Evolutionary conservation across 53 echinoderm and acorn worm genomes (phyloP).

Genomic region (Temnopleurus reevesii): DNA sequence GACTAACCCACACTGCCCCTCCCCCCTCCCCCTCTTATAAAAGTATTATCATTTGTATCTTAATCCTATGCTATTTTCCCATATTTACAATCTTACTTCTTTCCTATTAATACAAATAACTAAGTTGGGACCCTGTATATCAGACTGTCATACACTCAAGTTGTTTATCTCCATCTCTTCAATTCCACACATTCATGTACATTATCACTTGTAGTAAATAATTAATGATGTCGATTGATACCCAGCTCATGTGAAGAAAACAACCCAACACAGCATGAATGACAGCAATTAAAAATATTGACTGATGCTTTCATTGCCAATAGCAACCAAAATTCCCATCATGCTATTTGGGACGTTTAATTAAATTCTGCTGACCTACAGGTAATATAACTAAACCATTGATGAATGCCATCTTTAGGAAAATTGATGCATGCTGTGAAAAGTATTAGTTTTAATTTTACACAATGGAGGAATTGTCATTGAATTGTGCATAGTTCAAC

Average conservation of each 20-base stretch:
- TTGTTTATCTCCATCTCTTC: not conserved
- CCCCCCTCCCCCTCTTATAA: no score
- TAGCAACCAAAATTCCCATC: slow-evolving; percentile 6
- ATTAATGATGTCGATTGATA: not conserved
- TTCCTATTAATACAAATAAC: no score
- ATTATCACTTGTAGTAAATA: slow-evolving; percentile 11
- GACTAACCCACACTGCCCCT: no score
- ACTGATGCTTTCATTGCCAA: not conserved
- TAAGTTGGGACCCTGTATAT: no score
- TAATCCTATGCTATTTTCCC: no score
- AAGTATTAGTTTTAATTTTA: no score
- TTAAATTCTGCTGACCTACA: not conserved
- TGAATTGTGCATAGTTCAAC: no score
- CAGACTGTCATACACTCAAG: not conserved
- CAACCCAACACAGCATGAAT: not conserved
- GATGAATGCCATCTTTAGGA: not conserved
- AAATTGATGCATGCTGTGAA: no score
- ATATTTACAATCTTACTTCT: no score
- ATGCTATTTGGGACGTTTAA: not conserved
- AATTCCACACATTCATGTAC: not conserved
- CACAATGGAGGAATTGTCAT: no score
- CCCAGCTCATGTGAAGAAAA: not conserved
- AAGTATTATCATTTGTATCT: no score
- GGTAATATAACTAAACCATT: not conserved
- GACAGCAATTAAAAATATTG: slow-evolving; percentile 34